Percentiles rank a stretch among this genome's conserved stretches.
Conservation (phyloP, 1,140 invertebrate species). For the Brachionus asplanchnoidis region DNA sequence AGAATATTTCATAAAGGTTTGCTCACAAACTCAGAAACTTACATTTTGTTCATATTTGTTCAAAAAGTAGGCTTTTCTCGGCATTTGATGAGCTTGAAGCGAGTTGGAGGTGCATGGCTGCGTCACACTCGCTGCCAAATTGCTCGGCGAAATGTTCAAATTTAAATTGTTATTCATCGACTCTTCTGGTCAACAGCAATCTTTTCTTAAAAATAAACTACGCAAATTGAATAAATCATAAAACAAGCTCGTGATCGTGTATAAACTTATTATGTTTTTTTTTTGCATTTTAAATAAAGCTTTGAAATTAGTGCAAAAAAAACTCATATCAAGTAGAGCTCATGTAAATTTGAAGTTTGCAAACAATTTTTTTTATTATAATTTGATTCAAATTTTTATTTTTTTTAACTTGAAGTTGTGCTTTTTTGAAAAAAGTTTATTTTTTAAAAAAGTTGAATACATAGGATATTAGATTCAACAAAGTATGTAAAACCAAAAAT, state of each 20-base stretch:
- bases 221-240: not conserved
- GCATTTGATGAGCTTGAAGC: slow-evolving; percentile 11
- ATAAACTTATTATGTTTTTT: not conserved
- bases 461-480: no score
- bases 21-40: not conserved
- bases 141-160: not conserved
- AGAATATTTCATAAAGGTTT: not conserved
- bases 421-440: no score
- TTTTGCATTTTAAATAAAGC: not conserved
- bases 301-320: not conserved
- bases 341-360: no score
- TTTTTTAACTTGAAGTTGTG: no score
- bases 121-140: not conserved
- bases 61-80: slow-evolving; percentile 28
- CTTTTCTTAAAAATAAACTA: not conserved
- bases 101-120: slow-evolving; percentile 2
- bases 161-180: slow-evolving; percentile 1
- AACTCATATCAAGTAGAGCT: no score
- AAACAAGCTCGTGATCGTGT: not conserved
- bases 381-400: no score
- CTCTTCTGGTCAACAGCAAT: not conserved
- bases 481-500: no score
- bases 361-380: no score
- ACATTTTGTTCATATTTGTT: slow-evolving; percentile 30
- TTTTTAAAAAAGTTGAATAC: no score